These are phyloP conservation scores for Spialia ferax DNA, from an alignment of 2,888 invertebrate species.

Conservation along the genomic window DNA sequence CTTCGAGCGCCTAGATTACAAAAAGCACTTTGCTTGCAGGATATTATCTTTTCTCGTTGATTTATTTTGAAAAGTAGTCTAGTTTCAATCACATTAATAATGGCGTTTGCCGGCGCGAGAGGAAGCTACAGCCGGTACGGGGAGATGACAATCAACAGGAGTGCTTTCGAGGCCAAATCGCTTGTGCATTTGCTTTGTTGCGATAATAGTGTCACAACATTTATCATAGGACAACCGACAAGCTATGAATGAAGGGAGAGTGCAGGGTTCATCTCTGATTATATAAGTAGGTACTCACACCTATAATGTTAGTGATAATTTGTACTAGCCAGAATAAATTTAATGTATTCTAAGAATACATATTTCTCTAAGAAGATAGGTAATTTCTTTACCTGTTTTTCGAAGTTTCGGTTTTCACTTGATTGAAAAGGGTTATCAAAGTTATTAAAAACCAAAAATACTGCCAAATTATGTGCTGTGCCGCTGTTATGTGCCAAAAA, in stretches of 20 bases:
- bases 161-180: not conserved
- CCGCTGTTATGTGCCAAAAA: too few species aligned
- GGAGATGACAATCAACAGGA: not conserved
- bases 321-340: too few species aligned
- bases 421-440: not conserved
- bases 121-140: not conserved
- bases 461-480: not conserved
- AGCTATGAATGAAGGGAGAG: too few species aligned
- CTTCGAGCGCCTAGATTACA: too few species aligned
- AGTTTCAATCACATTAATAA: not conserved
- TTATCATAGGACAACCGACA: not conserved
- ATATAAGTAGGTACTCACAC: too few species aligned
- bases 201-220: not conserved
- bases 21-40: too few species aligned
- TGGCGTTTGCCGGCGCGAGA: not conserved
- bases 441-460: not conserved
- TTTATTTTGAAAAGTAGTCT: not conserved
- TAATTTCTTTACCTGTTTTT: too few species aligned
- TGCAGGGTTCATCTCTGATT: too few species aligned
- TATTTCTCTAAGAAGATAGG: too few species aligned
- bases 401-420: not conserved
- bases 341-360: too few species aligned
- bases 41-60: not conserved
- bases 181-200: not conserved
- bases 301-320: too few species aligned